Evolutionary conservation across 2,888 invertebrate genomes (phyloP), one percentile per base, ranked within the genome.

Genomic region (Ischnura elegans): DNA sequence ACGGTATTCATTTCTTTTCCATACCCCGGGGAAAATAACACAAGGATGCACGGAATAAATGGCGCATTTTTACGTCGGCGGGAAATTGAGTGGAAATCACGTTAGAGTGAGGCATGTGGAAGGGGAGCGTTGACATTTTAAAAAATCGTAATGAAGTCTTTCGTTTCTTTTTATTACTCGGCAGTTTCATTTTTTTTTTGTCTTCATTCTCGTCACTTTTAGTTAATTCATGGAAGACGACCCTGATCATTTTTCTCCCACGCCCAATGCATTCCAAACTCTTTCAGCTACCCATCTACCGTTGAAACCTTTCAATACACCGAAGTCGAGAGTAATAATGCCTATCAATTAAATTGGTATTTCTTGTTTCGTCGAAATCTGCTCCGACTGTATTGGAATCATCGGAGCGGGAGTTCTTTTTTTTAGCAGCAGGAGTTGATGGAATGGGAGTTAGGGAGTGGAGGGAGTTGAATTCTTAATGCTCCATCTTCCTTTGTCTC

Each of bases 391-490:
- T 43, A 90, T 90, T 61, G 87, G 55, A 19, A 36, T 36, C n/a
- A n/a, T n/a, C 25, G 6, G 76, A 76, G 76, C 36, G 36, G 29
- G 76, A 61, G 51, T 25, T 16, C 25, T 29, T 29, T 13, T 36
- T 36, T 66, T 66, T 76, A 16, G 29, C n/a, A 76, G 76, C 16
- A 10, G 61, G n/a, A 8, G n/a, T 6, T 25, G 5, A 10, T n/a
- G n/a, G 61, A 61, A 10, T n/a, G 61, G n/a, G n/a, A 61, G 61
- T 6, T 0, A n/a, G 61, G 21, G n/a, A 25, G 61, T 0, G 1
- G 61, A 1, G 8, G 61, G 19, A n/a, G n/a, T n/a, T 90, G 87
- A 90, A 90, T 90, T 90, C 90, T 90, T 90, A 61, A 90, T 90
- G 55, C 51, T 19, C 61, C 6, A 21, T 42, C 76, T 21, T 13